Evolutionary conservation across 35 echinoderm and acorn worm species (phyloP).

Genomic region (Acanthaster planci): DNA sequence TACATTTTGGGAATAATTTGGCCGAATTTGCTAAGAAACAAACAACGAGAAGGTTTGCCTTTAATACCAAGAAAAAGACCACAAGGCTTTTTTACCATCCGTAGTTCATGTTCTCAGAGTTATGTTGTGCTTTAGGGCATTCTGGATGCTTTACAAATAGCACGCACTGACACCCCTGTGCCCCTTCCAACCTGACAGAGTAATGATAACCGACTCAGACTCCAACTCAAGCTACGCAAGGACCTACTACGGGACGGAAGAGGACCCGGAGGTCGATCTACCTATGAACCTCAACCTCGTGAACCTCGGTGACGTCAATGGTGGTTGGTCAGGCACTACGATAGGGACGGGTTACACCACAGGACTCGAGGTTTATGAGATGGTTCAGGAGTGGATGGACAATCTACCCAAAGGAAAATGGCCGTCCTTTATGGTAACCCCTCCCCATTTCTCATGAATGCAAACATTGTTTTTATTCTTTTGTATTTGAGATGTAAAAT

Average conservation of each 20-base stretch:
- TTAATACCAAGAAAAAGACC: too few species aligned
- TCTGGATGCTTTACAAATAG: too few species aligned
- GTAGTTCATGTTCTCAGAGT: too few species aligned
- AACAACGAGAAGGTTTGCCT: too few species aligned
- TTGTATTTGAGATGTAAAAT: too few species aligned
- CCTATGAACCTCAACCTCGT: constrained; percentile 82
- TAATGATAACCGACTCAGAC: constrained; percentile 73
- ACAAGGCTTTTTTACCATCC: too few species aligned
- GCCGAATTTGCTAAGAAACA: too few species aligned
- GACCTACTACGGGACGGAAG: constrained; percentile 53
- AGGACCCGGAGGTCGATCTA: constrained; percentile 68
- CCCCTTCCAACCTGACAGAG: constrained; percentile 4
- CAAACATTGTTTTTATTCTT: too few species aligned
- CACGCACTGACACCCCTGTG: too few species aligned
- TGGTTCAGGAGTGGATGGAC: constrained; percentile 54
- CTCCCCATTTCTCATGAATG: background rate
- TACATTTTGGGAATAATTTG: too few species aligned
- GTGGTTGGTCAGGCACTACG: background rate
- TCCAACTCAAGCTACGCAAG: constrained; percentile 45
- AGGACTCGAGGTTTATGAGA: constrained; percentile 48
- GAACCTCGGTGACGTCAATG: constrained; percentile 57
- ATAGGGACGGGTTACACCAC: constrained; percentile 24
- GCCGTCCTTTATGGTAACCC: constrained; percentile 81
- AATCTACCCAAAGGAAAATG: constrained; percentile 55
- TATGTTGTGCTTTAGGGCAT: too few species aligned